Evolutionary conservation across 2,888 invertebrate genomes (phyloP).

Genomic region (Drosophila setosimentum): DNA sequence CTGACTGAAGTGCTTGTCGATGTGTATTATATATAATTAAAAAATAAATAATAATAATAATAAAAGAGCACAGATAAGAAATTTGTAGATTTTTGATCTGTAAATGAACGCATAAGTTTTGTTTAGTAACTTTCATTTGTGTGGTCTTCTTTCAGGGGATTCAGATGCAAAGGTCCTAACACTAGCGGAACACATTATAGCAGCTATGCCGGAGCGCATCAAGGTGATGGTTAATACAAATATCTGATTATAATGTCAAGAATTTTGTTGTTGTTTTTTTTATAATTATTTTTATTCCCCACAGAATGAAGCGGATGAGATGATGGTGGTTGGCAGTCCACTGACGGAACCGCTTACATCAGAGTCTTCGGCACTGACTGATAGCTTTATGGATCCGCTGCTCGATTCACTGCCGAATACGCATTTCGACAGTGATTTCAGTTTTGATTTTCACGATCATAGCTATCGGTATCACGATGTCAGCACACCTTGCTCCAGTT

Average conservation of each 20-base stretch:
- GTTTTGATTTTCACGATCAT: conserved; percentile 93
- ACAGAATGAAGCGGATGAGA: conserved; percentile 92
- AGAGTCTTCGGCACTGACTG: conserved; percentile 86
- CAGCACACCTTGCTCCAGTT: conserved; percentile 93
- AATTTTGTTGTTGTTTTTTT: not conserved
- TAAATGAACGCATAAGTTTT: not conserved
- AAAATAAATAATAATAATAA: conserved; percentile 2
- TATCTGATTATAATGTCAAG: not conserved
- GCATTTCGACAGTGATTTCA: conserved; percentile 90
- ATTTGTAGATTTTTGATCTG: conserved; percentile 46
- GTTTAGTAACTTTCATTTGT: conserved; percentile 23
- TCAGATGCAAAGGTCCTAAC: conserved; percentile 96
- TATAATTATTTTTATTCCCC: not conserved
- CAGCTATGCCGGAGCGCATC: conserved; percentile 98
- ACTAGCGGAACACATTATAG: conserved; percentile 98
- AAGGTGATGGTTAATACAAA: conserved; percentile 88
- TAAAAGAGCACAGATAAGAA: conserved; percentile 32
- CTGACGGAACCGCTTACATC: conserved; percentile 86
- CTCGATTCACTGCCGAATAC: conserved; percentile 89
- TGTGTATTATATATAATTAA: conserved; percentile 40
- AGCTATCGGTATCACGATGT: conserved; percentile 92
- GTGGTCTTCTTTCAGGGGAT: conserved; percentile 89
- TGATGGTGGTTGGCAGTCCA: conserved; percentile 87
- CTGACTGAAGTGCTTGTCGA: conserved; percentile 51
- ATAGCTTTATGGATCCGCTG: conserved; percentile 91